Conservation (phyloP, 2,113 vertebrate species). For the Pantherophis guttatus region DNA sequence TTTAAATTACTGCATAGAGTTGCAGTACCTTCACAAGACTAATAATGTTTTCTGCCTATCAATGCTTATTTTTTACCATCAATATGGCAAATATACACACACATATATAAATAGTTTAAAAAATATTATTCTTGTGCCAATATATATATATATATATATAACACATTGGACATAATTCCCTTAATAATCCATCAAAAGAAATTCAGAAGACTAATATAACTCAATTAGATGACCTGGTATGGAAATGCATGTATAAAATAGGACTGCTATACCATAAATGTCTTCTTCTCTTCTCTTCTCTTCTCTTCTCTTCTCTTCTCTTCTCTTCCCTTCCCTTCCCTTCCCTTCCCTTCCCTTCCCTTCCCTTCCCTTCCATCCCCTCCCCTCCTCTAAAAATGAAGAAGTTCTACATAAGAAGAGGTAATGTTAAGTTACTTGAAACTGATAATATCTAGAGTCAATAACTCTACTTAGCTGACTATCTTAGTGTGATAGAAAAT, state of each 20-base stretch:
- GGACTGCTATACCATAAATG: not conserved
- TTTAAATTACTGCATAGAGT: not conserved
- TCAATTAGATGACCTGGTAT: not conserved
- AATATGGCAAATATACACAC: not conserved
- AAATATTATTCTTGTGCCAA: not conserved
- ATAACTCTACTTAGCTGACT: not conserved
- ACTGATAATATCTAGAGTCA: not conserved
- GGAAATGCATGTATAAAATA: not conserved
- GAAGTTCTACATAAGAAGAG: not conserved
- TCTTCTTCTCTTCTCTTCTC: no score
- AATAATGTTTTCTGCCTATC: not conserved
- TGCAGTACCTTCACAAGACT: not conserved
- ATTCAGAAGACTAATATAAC: not conserved
- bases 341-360: no score
- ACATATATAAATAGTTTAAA: not conserved
- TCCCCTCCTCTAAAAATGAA: not conserved
- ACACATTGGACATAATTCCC: not conserved
- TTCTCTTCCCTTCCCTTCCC: not conserved
- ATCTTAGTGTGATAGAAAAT: not conserved
- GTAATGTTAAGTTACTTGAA: not conserved
- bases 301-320: not conserved
- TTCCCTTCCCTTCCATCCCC: no score
- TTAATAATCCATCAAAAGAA: fast-evolving
- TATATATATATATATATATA: not conserved
- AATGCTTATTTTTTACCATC: not conserved